These are phyloP conservation scores for Rhinoraja longicauda DNA, from an alignment of 2,797 vertebrate species.

Conservation along the genomic window DNA sequence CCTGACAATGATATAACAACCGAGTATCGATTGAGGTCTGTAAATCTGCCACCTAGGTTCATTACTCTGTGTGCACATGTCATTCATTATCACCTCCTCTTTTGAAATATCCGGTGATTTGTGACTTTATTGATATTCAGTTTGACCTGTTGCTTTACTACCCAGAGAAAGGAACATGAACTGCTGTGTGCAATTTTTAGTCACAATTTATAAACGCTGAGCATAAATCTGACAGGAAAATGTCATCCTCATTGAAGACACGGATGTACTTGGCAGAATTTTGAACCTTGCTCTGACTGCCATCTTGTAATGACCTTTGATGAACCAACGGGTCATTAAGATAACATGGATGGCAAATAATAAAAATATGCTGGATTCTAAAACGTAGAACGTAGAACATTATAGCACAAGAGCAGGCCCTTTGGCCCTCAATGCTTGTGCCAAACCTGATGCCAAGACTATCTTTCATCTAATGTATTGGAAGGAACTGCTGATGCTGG, in stretches of 20 bases:
- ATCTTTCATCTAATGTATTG: no score
- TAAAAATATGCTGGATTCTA: neutral
- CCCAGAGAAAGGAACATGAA: neutral
- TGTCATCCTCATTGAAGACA: neutral
- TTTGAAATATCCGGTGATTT: constrained; percentile 20
- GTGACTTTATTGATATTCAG: constrained; percentile 17
- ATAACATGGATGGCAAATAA: no score
- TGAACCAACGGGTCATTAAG: no score
- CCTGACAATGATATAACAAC: constrained; percentile 1
- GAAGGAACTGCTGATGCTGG: no score
- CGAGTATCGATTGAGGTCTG: constrained; percentile 24
- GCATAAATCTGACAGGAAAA: neutral
- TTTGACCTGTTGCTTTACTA: constrained; percentile 21
- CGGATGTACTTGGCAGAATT: neutral
- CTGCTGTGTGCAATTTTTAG: neutral
- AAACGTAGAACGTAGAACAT: no score
- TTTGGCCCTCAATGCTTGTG: no score
- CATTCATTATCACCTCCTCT: constrained; percentile 22
- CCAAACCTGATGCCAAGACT: no score
- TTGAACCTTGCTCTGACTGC: neutral
- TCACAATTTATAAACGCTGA: neutral
- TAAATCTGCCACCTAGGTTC: constrained; percentile 22
- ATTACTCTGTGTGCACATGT: constrained; percentile 31
- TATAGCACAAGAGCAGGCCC: no score
- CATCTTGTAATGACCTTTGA: neutral